Conservation (phyloP, 2,888 invertebrate species). For the Euzetes globulus region DNA sequence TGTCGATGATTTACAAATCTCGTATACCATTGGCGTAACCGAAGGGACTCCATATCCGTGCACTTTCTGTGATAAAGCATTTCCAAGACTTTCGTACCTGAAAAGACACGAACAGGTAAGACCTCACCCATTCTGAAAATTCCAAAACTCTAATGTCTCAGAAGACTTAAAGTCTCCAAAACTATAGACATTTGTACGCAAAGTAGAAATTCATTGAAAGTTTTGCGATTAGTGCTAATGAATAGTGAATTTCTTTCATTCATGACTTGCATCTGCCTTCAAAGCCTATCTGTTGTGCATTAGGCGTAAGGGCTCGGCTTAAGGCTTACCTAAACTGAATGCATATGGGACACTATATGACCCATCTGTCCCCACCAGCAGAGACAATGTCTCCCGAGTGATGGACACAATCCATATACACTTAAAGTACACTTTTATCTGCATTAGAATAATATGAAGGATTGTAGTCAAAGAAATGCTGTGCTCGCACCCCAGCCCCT, state of each 20-base stretch:
- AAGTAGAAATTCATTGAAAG: background rate
- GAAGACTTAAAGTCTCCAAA: no score
- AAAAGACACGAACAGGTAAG: slow-evolving; percentile 77
- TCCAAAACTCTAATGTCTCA: no score
- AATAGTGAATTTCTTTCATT: background rate
- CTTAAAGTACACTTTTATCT: background rate
- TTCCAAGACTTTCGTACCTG: slow-evolving; percentile 73
- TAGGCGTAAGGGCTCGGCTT: background rate
- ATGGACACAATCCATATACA: slow-evolving; percentile 2
- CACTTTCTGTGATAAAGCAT: slow-evolving; percentile 84
- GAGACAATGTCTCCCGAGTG: slow-evolving; percentile 18
- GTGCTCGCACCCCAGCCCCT: slow-evolving; percentile 16
- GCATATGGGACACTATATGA: background rate
- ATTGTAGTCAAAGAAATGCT: background rate
- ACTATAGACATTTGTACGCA: background rate
- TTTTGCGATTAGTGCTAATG: slow-evolving; percentile 2
- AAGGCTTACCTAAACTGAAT: background rate
- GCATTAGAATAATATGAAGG: background rate
- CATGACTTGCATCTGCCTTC: background rate
- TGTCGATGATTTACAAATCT: slow-evolving; percentile 44
- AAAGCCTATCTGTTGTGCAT: background rate
- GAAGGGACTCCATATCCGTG: slow-evolving; percentile 77
- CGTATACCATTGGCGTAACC: slow-evolving; percentile 60
- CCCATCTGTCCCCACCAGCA: slow-evolving; percentile 20
- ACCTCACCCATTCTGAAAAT: background rate